Percentiles rank a stretch among this genome's conserved stretches.
phyloP scores from a whole-genome alignment of 2,888 invertebrate genomes.

The Idaea biselata region DNA sequence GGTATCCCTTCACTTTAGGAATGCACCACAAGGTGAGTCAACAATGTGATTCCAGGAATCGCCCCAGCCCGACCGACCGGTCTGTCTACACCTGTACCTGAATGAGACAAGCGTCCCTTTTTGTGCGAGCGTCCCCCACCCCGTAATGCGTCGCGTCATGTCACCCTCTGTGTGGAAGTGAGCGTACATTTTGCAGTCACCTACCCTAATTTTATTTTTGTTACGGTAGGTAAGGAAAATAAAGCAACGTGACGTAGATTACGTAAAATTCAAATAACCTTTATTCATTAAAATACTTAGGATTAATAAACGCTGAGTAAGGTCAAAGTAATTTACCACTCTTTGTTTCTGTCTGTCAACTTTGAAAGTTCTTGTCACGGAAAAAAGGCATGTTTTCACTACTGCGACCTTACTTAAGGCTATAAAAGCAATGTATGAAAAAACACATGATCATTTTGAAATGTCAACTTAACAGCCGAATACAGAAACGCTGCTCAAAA shows the following conservation, averaged over 20 bases:
- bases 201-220: background rate
- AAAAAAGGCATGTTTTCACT: too few species aligned
- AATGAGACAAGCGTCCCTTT: background rate
- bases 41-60: slow-evolving; percentile 20
- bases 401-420: too few species aligned
- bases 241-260: background rate
- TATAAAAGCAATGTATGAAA: too few species aligned
- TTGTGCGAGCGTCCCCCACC: background rate
- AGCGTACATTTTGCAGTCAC: background rate
- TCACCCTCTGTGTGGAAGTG: background rate
- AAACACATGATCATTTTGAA: too few species aligned
- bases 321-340: too few species aligned
- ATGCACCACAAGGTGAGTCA: slow-evolving; percentile 14
- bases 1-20: background rate
- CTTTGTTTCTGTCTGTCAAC: too few species aligned
- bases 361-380: too few species aligned
- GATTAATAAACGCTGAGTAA: too few species aligned
- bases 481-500: too few species aligned
- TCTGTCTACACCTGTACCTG: background rate
- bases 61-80: background rate
- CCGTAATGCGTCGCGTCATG: background rate
- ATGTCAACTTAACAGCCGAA: too few species aligned
- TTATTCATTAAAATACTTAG: too few species aligned
- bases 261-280: too few species aligned
- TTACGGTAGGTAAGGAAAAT: background rate